Percentiles rank a stretch among this genome's conserved stretches.
These are phyloP conservation scores for Micrasema minimum DNA, from an alignment of 1,140 invertebrate species.

Conservation along the genomic window DNA sequence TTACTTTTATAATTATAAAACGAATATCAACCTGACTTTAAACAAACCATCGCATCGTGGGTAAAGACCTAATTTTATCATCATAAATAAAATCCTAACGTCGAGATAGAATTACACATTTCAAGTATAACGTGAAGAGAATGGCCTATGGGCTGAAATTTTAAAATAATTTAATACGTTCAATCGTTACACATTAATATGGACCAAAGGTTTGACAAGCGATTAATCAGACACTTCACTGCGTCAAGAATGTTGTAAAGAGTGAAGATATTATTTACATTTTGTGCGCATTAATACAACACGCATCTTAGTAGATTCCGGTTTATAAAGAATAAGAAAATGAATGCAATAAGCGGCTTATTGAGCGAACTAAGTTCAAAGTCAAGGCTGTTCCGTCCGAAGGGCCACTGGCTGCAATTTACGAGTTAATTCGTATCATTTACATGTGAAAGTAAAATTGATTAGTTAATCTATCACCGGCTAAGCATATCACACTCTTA, in stretches of 20 bases:
- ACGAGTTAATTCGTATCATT: not conserved
- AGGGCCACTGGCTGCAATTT: not conserved
- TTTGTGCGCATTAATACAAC: not conserved
- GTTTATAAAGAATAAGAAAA: not conserved
- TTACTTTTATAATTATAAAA: too few species aligned
- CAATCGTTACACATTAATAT: conserved; percentile 14
- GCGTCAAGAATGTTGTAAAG: not conserved
- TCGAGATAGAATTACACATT: too few species aligned
- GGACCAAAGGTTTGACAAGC: conserved; percentile 20
- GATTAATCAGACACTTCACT: conserved; percentile 12
- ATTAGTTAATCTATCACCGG: not conserved
- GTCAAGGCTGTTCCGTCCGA: not conserved
- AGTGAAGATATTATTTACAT: not conserved
- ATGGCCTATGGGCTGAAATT: conserved; percentile 1
- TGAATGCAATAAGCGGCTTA: not conserved
- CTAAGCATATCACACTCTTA: not conserved
- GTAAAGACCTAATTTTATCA: too few species aligned
- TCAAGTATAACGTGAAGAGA: too few species aligned
- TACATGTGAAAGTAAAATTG: conserved; percentile 3
- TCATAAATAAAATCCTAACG: too few species aligned
- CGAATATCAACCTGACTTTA: too few species aligned
- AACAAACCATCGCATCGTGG: too few species aligned
- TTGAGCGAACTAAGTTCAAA: not conserved
- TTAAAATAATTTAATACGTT: conserved; percentile 11
- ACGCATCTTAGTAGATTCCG: not conserved